These are phyloP conservation scores for Rachycentron canadum DNA, from an alignment of 2,797 vertebrate species.

Conservation along the genomic window DNA sequence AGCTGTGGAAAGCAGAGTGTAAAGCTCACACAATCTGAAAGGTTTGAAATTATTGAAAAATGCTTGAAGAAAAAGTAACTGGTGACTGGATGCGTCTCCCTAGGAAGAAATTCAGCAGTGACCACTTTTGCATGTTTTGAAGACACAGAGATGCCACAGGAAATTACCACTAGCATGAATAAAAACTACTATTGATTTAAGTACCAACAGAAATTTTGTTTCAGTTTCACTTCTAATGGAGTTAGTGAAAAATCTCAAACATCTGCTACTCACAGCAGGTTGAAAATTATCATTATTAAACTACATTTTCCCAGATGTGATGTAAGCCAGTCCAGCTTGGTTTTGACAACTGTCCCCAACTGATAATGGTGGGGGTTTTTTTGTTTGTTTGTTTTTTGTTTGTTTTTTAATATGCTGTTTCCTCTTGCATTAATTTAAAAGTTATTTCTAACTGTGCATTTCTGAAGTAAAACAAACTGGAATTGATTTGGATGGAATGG, in stretches of 20 bases:
- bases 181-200: neutral
- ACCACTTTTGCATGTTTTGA: neutral
- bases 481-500: neutral
- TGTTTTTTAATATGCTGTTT: slow-evolving; percentile 37
- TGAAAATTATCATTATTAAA: slow-evolving; percentile 31
- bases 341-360: slow-evolving; percentile 32
- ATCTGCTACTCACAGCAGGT: slow-evolving; percentile 48
- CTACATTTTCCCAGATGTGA: slow-evolving; percentile 38
- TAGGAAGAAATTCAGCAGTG: neutral
- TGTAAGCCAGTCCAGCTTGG: slow-evolving; percentile 13
- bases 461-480: slow-evolving; percentile 5
- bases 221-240: slow-evolving; percentile 17
- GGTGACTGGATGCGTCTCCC: neutral
- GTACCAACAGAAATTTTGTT: neutral
- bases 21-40: neutral
- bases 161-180: neutral
- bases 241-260: slow-evolving; percentile 26
- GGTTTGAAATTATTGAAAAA: slow-evolving; percentile 1
- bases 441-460: slow-evolving; percentile 1
- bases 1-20: slow-evolving; percentile 26
- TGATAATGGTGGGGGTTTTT: slow-evolving; percentile 14
- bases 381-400: no score
- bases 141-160: neutral
- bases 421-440: slow-evolving; percentile 18
- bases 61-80: neutral